Evolutionary conservation across 2,888 invertebrate genomes (phyloP).

Genomic region (Dyspetes luteomarginatus): DNA sequence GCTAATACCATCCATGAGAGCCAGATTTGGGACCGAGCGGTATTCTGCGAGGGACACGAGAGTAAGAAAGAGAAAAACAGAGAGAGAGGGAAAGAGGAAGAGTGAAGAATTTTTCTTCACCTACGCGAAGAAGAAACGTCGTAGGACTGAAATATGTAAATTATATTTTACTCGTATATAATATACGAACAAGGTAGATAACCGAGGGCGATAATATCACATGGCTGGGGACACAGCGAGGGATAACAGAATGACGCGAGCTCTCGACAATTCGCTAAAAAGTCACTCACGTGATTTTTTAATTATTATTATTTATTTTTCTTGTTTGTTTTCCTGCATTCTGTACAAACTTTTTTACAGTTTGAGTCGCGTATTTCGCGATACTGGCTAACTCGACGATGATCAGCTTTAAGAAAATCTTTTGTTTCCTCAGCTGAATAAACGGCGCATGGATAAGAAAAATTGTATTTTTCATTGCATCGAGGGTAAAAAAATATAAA

Average conservation of each 20-base stretch:
- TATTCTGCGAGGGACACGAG: not conserved
- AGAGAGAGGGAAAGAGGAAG: not conserved
- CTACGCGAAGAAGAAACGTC: conserved; percentile 48
- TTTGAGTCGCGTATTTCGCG: not conserved
- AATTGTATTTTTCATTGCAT: not conserved
- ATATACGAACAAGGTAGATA: conserved; percentile 51
- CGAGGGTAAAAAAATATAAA: not conserved
- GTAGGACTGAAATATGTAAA: conserved; percentile 62
- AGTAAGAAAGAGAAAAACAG: not conserved
- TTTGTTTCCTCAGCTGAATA: conserved; percentile 15
- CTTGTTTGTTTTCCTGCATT: not conserved
- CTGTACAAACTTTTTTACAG: not conserved
- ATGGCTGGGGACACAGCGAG: conserved; percentile 9
- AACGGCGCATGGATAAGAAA: conserved; percentile 4
- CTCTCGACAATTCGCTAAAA: conserved; percentile 15
- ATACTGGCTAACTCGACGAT: not conserved
- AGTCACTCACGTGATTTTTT: conserved; percentile 25
- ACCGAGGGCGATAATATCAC: conserved; percentile 38
- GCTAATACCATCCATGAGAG: conserved; percentile 62
- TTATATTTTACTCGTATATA: conserved; percentile 38
- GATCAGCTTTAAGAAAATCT: not conserved
- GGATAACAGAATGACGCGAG: conserved; percentile 23
- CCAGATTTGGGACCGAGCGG: conserved; percentile 52
- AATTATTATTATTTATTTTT: not conserved
- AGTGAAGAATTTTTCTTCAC: conserved; percentile 24